phyloP scores from a whole-genome alignment of 1,140 invertebrate species.

The Drosophila tsacasi region DNA sequence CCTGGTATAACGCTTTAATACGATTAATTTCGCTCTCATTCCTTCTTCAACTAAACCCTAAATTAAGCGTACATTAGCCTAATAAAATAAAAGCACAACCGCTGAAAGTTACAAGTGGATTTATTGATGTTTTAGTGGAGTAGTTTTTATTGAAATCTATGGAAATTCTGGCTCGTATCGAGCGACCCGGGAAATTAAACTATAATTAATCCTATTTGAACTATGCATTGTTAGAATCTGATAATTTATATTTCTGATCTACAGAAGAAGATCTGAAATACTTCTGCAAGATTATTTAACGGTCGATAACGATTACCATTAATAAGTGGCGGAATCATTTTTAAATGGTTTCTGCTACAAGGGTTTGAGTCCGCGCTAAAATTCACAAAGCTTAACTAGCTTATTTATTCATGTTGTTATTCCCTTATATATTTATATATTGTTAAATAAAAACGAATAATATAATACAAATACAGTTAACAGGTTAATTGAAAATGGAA shows the following conservation, averaged over 20 bases:
- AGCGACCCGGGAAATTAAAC: no score
- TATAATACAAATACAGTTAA: no score
- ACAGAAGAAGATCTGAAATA: not conserved
- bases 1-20: slow-evolving; percentile 46
- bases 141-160: no score
- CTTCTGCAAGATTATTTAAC: not conserved
- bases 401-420: no score
- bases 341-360: not conserved
- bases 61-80: slow-evolving; percentile 5
- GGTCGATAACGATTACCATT: not conserved
- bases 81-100: slow-evolving; percentile 33
- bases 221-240: no score
- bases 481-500: no score
- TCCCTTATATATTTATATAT: no score
- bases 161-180: no score
- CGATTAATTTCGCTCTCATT: slow-evolving; percentile 20
- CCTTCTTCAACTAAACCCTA: slow-evolving; percentile 6
- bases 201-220: no score
- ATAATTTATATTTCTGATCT: no score
- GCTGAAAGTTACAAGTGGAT: not conserved
- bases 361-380: not conserved
- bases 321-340: not conserved
- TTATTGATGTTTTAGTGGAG: not conserved
- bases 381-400: not conserved
- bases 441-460: no score